These are phyloP conservation scores for Puntigrus tetrazona DNA, from an alignment of 2,113 vertebrate species.

Conservation along the genomic window DNA sequence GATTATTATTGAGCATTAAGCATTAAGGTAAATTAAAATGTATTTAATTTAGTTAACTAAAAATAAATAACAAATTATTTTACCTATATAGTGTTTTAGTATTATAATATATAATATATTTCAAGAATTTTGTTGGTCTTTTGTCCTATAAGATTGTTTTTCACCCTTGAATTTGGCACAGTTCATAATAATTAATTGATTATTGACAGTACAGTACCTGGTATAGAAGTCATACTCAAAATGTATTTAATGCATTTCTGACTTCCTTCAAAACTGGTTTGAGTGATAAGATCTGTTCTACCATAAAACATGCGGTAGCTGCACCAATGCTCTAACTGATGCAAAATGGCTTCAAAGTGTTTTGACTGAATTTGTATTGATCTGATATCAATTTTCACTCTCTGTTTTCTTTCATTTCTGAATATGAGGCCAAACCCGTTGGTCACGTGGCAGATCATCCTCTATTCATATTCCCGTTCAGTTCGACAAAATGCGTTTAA, in stretches of 20 bases:
- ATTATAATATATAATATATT: not conserved
- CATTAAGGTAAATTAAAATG: not conserved
- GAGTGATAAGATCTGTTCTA: not conserved
- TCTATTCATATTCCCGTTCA: not conserved
- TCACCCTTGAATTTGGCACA: not conserved
- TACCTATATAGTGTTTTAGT: too few relatives aligned
- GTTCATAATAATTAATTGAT: not conserved
- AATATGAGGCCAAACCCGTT: not conserved
- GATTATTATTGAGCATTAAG: too few relatives aligned
- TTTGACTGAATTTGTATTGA: not conserved
- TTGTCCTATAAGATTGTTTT: not conserved
- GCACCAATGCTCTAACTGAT: not conserved
- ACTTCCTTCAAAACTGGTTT: not conserved
- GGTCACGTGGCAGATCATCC: not conserved
- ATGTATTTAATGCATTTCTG: not conserved
- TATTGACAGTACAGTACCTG: not conserved
- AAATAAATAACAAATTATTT: too few relatives aligned
- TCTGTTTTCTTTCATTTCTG: not conserved
- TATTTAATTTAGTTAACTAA: too few relatives aligned
- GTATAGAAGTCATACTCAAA: not conserved
- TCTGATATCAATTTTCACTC: not conserved
- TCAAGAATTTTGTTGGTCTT: not conserved
- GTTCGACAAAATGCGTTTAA: not conserved
- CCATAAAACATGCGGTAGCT: not conserved
- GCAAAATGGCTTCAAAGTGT: not conserved